A percentile compares a stretch with the other conserved stretches of the same genome.
Conservation (phyloP, 2,888 invertebrate genomes). For the Sinopyrophorus schimmeli region DNA sequence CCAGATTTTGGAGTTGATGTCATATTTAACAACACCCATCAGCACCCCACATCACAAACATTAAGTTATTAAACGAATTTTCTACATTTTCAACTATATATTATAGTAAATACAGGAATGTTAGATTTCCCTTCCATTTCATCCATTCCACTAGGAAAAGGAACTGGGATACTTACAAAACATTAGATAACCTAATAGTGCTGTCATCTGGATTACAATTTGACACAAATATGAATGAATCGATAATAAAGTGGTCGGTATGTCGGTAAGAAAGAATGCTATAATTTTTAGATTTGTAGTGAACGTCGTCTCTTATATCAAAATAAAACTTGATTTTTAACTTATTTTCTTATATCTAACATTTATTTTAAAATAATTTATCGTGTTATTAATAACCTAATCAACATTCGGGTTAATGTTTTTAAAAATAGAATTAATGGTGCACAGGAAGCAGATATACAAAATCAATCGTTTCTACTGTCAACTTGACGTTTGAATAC, state of each 20-base stretch:
- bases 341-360: no score
- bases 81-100: constrained; percentile 20
- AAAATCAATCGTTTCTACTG: constrained; percentile 7
- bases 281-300: no score
- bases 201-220: constrained; percentile 42
- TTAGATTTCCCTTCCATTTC: constrained; percentile 11
- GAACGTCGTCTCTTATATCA: no score
- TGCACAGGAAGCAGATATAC: no score
- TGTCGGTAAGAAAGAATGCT: constrained; percentile 2
- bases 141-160: constrained; percentile 16
- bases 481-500: constrained; percentile 16
- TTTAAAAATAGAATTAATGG: no score
- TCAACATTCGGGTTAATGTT: no score
- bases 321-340: no score
- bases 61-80: constrained; percentile 16
- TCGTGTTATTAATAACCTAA: no score
- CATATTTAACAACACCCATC: constrained; percentile 51
- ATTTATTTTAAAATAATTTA: no score
- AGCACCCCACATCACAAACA: constrained; percentile 40
- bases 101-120: constrained; percentile 11
- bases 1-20: constrained; percentile 55
- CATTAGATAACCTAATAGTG: constrained; percentile 35
- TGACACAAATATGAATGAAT: constrained; percentile 39
- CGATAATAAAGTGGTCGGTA: constrained; percentile 10
- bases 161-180: constrained; percentile 24